Evolutionary conservation across 2,888 invertebrate species (phyloP), one percentile per base, ranked within the genome.

Genomic region (Eulithis testata): DNA sequence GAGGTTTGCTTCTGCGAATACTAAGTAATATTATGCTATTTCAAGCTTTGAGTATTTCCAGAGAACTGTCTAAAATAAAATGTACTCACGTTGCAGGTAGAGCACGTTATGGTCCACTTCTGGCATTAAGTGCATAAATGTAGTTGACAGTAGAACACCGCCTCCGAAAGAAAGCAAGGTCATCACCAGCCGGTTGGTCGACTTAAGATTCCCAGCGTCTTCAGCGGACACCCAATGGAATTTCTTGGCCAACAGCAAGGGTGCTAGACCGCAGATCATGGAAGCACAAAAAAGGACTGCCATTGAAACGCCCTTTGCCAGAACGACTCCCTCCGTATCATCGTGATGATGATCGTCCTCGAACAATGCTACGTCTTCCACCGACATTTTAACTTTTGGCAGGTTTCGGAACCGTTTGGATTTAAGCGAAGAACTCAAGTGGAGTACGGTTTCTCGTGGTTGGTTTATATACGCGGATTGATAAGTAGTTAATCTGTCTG

Each of bases 291-390:
- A 96, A 12, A 98, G 94, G 36, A 96, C 95, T 50, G 94, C 89
- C 96, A 98, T 97, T 1, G 98, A 95, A 4, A 96, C 95, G 21
- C 95, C 94, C 87, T 98, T 98, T 12, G 97, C 97, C 43, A 95
- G 76, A 21, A 96, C 82, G 8, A 95, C 92, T 5, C 89, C 90
- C 0, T 93, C 87, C 0, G 84, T 85, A 4, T 91, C 89, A 21
- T 85, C 83, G 1, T 78, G 76, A 14, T 78, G 75, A 44, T 83
- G 76, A 8, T 74, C 69, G 45, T 14, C 50, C 47, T 82, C 72
- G 44, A 73, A 11, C 12, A 40, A 3, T 14, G 14, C 12, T 2
- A 76, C 31, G 52, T 71, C 68, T 66, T 79, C 77, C 40, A 63
- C 36, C 3, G 84, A 74, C 83, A 83, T 84, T 70, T 68, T 82